A percentile compares a stretch with the other conserved stretches of the same genome.
These are phyloP conservation scores for Cataglyphis livida DNA, from an alignment of 2,888 invertebrate genomes.

Conservation along the genomic window DNA sequence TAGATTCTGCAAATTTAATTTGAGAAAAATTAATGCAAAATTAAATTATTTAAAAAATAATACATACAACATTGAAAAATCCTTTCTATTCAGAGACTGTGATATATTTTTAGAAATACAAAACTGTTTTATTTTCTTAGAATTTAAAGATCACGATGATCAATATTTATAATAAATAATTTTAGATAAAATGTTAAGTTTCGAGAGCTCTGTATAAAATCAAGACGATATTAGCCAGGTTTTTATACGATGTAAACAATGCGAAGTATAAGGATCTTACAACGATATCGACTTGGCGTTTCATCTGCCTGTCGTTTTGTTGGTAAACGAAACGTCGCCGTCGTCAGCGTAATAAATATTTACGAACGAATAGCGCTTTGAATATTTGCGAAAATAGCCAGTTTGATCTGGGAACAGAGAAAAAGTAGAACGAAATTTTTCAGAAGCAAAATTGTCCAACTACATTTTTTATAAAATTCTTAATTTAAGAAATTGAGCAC, in stretches of 20 bases:
- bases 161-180: not conserved
- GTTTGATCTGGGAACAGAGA: not conserved
- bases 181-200: not conserved
- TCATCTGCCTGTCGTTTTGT: not conserved
- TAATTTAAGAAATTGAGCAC: not conserved
- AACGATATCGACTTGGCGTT: not conserved
- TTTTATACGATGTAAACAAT: not conserved
- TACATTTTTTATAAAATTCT: not conserved
- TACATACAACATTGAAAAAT: not conserved
- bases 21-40: no score
- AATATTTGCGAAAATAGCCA: not conserved
- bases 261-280: conserved; percentile 16
- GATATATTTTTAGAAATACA: not conserved
- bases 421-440: not conserved
- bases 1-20: not conserved
- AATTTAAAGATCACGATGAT: not conserved
- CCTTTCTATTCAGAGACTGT: not conserved
- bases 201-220: not conserved
- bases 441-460: not conserved
- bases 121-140: not conserved
- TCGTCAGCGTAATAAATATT: conserved; percentile 8
- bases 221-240: not conserved
- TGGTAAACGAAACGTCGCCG: not conserved
- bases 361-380: not conserved
- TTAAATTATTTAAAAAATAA: not conserved